A percentile compares a stretch with the other conserved stretches of the same genome.
These are phyloP conservation scores for Acropora yongei DNA, from an alignment of 64 coral and sea anemone genomes.

Conservation along the genomic window DNA sequence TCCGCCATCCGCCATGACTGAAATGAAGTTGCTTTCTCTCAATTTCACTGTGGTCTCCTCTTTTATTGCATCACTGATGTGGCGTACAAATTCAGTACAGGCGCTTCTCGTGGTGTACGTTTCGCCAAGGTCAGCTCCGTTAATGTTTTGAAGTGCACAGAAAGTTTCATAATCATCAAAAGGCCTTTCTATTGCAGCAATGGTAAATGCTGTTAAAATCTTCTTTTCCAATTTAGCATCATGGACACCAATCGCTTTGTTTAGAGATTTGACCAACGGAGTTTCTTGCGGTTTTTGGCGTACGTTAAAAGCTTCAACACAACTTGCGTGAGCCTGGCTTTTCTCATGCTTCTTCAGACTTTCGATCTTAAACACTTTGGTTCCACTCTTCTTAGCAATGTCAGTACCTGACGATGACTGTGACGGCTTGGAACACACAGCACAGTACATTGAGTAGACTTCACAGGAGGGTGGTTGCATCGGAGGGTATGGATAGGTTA, in stretches of 20 bases:
- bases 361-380: constrained; percentile 35
- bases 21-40: not conserved
- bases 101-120: constrained; percentile 43
- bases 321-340: constrained; percentile 30
- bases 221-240: constrained; percentile 49
- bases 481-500: constrained; percentile 6
- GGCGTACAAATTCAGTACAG: constrained; percentile 9
- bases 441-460: not conserved
- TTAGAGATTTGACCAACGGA: not conserved
- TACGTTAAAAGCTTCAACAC: not conserved
- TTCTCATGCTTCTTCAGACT: constrained; percentile 40
- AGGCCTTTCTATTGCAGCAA: constrained; percentile 51
- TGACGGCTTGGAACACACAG: not conserved
- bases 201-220: constrained; percentile 49
- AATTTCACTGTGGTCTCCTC: not conserved
- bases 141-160: constrained; percentile 53
- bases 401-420: not conserved
- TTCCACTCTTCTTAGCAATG: constrained; percentile 38
- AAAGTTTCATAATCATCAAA: constrained; percentile 56
- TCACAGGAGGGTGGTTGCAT: not conserved
- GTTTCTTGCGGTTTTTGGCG: not conserved
- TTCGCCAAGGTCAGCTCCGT: constrained; percentile 45
- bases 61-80: not conserved
- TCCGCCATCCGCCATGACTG: not conserved
- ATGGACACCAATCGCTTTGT: not conserved